Percentiles rank a stretch among this genome's conserved stretches.
Evolutionary conservation across 2,797 vertebrate genomes (phyloP).

Genomic region (Arrhamphus sclerolepis): DNA sequence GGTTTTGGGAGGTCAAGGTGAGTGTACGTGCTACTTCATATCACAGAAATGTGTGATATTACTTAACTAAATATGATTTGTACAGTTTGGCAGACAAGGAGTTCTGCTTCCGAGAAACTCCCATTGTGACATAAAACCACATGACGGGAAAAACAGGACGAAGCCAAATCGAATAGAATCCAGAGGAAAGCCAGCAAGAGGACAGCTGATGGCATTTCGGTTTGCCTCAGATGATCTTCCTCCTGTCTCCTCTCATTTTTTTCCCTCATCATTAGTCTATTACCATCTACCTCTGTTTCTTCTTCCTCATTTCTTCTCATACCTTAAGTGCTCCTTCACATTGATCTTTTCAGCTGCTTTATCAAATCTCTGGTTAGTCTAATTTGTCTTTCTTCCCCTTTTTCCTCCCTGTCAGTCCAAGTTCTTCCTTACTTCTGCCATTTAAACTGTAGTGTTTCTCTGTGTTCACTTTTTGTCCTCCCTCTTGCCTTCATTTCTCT

Average conservation of each 20-base stretch:
- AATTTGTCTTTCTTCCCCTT: constrained; percentile 2
- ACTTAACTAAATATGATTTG: not conserved
- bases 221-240: constrained; percentile 17
- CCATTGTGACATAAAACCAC: constrained; percentile 1
- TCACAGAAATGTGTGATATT: not conserved
- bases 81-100: not conserved
- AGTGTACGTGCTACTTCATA: no score
- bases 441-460: constrained; percentile 6
- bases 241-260: constrained; percentile 1
- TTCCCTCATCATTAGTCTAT: not conserved
- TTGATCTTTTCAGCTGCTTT: constrained; percentile 19
- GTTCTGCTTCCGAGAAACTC: not conserved
- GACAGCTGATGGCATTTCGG: not conserved
- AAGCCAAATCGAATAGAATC: not conserved
- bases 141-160: not conserved
- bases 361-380: constrained; percentile 25
- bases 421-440: constrained; percentile 8
- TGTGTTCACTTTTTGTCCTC: not conserved
- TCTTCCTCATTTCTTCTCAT: not conserved
- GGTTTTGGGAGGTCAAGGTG: no score
- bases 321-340: not conserved
- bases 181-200: not conserved
- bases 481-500: not conserved
- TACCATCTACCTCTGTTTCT: constrained; percentile 1
- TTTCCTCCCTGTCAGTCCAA: not conserved